A percentile compares a stretch with the other conserved stretches of the same genome.
phyloP scores from a whole-genome alignment of 2,113 vertebrate species.

The Bothrops jararaca region DNA sequence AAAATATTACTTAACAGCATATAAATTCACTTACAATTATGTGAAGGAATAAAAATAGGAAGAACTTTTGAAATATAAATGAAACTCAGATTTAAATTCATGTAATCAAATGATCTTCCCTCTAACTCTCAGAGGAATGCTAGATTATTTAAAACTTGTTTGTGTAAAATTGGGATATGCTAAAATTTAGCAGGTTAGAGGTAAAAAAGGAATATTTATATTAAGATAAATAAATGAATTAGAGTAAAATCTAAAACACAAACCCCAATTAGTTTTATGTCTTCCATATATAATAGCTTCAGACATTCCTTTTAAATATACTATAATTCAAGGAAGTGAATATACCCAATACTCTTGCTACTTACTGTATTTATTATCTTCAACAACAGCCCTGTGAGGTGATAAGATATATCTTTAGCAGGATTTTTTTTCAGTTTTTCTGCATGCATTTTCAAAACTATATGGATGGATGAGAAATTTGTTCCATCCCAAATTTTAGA shows the following conservation, averaged over 20 bases:
- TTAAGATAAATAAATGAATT: neutral
- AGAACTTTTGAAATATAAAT: neutral
- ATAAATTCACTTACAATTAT: neutral
- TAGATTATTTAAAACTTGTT: neutral
- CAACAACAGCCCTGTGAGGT: neutral
- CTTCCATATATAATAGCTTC: neutral
- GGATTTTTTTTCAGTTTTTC: neutral
- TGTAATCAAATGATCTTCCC: neutral
- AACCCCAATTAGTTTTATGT: neutral
- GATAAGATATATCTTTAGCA: neutral
- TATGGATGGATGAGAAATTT: neutral
- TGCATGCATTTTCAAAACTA: neutral
- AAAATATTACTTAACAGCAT: neutral
- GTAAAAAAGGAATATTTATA: neutral
- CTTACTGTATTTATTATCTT: neutral
- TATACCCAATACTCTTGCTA: neutral
- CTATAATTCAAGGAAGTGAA: neutral
- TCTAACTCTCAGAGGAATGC: neutral
- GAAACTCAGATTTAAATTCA: neutral
- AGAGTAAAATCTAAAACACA: neutral
- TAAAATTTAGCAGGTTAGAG: neutral
- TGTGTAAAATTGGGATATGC: neutral
- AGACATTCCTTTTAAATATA: neutral
- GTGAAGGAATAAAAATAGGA: neutral
- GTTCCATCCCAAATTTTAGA: neutral